Conservation (phyloP, 64 coral and sea anemone genomes). For the Montipora cactus region DNA sequence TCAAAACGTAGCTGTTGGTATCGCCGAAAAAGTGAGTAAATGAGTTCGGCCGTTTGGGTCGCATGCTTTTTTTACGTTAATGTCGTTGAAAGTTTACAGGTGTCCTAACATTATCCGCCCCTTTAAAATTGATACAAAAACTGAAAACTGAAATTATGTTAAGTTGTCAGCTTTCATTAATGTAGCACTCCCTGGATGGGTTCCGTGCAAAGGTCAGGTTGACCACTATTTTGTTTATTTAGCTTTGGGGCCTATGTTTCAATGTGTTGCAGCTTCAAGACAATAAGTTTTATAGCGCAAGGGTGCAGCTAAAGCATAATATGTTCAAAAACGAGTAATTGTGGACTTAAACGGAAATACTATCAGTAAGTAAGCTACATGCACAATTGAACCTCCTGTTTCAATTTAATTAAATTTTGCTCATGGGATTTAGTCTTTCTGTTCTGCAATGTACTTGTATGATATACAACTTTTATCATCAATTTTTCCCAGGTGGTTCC, state of each 20-base stretch:
- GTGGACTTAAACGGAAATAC: no score
- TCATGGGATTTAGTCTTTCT: no score
- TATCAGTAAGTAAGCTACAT: no score
- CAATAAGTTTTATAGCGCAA: no score
- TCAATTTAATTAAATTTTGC: no score
- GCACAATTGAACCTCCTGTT: no score
- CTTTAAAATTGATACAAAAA: neutral
- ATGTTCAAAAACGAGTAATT: no score
- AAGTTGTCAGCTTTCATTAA: neutral
- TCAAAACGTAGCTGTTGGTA: slow-evolving; percentile 22
- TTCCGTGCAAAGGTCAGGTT: neutral
- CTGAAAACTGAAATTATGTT: neutral
- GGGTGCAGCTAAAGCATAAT: no score
- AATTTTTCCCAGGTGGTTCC: no score
- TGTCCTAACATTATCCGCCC: neutral
- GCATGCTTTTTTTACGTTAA: neutral
- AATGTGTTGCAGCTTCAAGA: no score
- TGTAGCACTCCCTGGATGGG: neutral
- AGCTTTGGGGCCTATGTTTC: neutral
- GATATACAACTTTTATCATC: no score
- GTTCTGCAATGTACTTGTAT: no score
- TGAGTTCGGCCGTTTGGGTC: neutral
- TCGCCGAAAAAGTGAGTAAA: slow-evolving; percentile 64
- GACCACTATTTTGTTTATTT: neutral
- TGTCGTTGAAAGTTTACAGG: neutral